These are phyloP conservation scores for Drymonia ruficornis DNA, from an alignment of 2,888 invertebrate genomes.

Conservation along the genomic window DNA sequence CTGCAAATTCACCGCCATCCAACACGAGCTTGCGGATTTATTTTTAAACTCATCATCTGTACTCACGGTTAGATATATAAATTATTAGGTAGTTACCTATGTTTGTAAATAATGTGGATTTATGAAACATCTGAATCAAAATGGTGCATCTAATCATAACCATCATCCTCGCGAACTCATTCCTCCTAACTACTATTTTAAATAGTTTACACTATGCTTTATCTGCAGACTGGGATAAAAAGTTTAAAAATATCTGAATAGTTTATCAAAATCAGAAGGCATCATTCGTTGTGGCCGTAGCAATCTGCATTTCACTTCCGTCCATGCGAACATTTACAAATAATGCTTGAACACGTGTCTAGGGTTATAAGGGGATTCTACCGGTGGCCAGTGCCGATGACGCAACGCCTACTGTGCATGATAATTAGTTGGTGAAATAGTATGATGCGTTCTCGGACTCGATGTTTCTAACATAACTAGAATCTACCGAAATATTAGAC, in stretches of 20 bases:
- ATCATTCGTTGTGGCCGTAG: conserved; percentile 7
- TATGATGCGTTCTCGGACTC: not conserved
- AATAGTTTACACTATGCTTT: too few relatives aligned
- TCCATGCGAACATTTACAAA: conserved; percentile 30
- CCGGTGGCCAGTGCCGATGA: conserved; percentile 6
- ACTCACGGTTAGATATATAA: not conserved
- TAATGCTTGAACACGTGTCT: conserved; percentile 28
- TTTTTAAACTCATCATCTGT: conserved; percentile 15
- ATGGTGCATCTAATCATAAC: too few relatives aligned
- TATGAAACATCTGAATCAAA: too few relatives aligned
- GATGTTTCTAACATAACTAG: not conserved
- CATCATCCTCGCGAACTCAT: too few relatives aligned
- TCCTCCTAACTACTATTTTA: too few relatives aligned
- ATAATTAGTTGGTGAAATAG: not conserved
- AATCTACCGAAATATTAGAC: not conserved
- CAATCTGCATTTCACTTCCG: conserved; percentile 22
- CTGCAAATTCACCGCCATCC: not conserved
- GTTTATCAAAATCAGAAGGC: too few relatives aligned
- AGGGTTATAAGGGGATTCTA: conserved; percentile 19
- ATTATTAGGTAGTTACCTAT: not conserved
- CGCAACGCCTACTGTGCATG: not conserved
- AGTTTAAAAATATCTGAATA: too few relatives aligned
- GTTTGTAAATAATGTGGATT: not conserved
- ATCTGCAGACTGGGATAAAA: too few relatives aligned
- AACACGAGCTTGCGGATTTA: conserved; percentile 10